These are phyloP conservation scores for Brachymystax lenok DNA, from an alignment of 2,797 vertebrate genomes.

Conservation along the genomic window DNA sequence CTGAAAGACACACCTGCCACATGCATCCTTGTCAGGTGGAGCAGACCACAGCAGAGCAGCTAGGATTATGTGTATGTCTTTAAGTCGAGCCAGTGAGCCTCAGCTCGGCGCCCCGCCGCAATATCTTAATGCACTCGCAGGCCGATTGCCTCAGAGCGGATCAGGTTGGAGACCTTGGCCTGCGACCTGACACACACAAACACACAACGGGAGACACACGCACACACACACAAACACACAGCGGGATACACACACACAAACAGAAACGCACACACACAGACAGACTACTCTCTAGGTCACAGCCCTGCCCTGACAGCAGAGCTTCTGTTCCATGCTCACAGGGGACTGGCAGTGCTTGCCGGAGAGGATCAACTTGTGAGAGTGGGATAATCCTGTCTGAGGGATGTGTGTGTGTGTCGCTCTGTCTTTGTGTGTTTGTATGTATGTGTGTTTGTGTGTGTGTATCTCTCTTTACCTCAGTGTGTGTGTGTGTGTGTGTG, in stretches of 20 bases:
- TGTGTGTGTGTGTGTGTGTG: neutral
- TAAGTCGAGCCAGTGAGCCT: constrained; percentile 6
- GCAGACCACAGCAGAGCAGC: neutral
- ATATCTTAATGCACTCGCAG: constrained; percentile 67
- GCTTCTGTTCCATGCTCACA: constrained; percentile 41
- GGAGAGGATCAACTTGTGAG: constrained; percentile 65
- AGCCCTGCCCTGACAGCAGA: constrained; percentile 23
- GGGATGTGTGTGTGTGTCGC: neutral
- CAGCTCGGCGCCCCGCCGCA: constrained; percentile 29
- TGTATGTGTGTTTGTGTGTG: neutral
- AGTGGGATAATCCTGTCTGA: constrained; percentile 57
- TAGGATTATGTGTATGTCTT: constrained; percentile 28
- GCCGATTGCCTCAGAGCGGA: constrained; percentile 51
- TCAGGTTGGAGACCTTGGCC: constrained; percentile 51
- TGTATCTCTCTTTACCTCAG: no score
- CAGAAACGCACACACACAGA: no score
- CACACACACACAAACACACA: constrained; percentile 26
- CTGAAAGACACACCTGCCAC: neutral
- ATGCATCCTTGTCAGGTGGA: constrained; percentile 30
- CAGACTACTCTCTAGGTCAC: neutral
- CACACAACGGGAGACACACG: constrained; percentile 8
- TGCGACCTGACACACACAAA: constrained; percentile 45
- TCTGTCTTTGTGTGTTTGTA: neutral
- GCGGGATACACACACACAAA: neutral
- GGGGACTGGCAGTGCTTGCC: constrained; percentile 54